Conservation (phyloP, 2,888 invertebrate genomes). For the Salpingus planirostris region DNA sequence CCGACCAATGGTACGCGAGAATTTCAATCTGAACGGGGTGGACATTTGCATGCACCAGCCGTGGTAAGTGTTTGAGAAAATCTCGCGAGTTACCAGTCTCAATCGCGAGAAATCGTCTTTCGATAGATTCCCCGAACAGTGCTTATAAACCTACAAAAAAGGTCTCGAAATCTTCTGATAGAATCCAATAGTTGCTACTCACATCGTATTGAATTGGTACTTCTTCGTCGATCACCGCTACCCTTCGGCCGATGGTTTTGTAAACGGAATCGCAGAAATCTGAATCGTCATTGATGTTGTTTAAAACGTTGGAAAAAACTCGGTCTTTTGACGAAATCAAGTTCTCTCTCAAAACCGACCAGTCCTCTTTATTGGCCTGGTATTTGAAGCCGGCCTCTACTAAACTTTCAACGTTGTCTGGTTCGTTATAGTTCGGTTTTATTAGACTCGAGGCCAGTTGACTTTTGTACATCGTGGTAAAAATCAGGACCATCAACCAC, state of each 20-base stretch:
- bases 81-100: slow-evolving; percentile 8
- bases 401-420: slow-evolving; percentile 10
- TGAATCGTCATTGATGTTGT: slow-evolving; percentile 3
- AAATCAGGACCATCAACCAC: slow-evolving; percentile 15
- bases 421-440: slow-evolving; percentile 7
- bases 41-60: slow-evolving; percentile 14
- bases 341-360: slow-evolving; percentile 14
- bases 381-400: slow-evolving; percentile 9
- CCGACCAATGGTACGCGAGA: slow-evolving; percentile 12
- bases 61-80: slow-evolving; percentile 14
- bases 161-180: neutral
- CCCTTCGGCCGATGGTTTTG: slow-evolving; percentile 1
- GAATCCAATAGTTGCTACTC: slow-evolving; percentile 1
- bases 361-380: slow-evolving; percentile 9
- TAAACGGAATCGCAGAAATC: slow-evolving; percentile 9
- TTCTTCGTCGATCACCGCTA: slow-evolving; percentile 15
- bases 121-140: slow-evolving; percentile 2
- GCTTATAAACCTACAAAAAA: slow-evolving; percentile 3
- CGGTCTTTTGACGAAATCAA: slow-evolving; percentile 5
- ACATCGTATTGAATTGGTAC: slow-evolving; percentile 11
- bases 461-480: slow-evolving; percentile 16
- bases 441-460: slow-evolving; percentile 12
- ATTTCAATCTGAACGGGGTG: slow-evolving; percentile 8
- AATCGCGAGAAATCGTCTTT: slow-evolving; percentile 3
- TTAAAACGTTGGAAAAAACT: slow-evolving; percentile 7